A percentile compares a stretch with the other conserved stretches of the same genome.
phyloP scores from a whole-genome alignment of 2,888 invertebrate species.

The Stictocephala bisonia region DNA sequence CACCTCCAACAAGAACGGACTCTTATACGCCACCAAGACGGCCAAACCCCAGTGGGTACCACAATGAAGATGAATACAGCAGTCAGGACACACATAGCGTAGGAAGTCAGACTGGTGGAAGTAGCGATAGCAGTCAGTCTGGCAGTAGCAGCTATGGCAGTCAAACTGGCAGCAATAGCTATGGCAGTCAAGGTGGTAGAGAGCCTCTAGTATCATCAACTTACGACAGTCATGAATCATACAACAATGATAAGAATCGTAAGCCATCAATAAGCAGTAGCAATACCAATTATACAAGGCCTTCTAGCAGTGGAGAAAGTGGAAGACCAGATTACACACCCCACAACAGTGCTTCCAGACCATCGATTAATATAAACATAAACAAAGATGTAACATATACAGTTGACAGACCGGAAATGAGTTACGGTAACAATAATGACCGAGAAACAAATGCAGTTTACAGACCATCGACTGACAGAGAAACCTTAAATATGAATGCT shows the following conservation, averaged over 20 bases:
- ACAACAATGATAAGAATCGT: conserved; percentile 7
- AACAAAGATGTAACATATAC: conserved; percentile 26
- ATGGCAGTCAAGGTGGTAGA: background rate
- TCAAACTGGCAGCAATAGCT: conserved; percentile 9
- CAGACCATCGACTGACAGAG: conserved; percentile 13
- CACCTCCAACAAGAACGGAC: background rate
- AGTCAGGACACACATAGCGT: too few species aligned
- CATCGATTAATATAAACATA: conserved; percentile 39
- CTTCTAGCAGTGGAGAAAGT: background rate
- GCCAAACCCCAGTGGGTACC: background rate
- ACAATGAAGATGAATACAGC: background rate
- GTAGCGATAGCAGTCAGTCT: background rate
- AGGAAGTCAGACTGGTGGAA: background rate
- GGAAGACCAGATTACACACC: too few species aligned
- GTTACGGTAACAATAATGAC: background rate
- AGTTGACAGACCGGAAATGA: conserved; percentile 3
- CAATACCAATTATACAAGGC: background rate
- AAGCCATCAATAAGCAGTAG: conserved; percentile 6
- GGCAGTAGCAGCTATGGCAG: background rate
- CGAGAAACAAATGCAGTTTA: background rate
- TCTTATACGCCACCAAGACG: conserved; percentile 1
- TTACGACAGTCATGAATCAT: conserved; percentile 31
- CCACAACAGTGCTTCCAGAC: background rate
- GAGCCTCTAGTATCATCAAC: background rate
- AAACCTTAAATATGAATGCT: background rate